Conservation (phyloP, 2,113 vertebrate species). For the Campylomormyrus tamandua region DNA sequence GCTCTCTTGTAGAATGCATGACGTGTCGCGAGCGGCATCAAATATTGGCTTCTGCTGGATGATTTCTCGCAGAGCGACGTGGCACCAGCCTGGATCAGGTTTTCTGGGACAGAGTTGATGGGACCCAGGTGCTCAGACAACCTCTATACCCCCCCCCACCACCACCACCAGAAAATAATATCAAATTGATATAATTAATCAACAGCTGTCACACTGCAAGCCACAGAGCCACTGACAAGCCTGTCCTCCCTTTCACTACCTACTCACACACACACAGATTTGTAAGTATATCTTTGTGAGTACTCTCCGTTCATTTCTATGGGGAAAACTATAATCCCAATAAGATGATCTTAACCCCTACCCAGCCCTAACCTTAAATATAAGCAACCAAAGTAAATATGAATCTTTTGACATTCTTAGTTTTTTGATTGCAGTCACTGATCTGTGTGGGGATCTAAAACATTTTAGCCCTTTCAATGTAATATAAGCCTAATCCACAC, state of each 20-base stretch:
- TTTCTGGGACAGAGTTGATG: constrained; percentile 1
- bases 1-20: background rate
- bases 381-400: background rate
- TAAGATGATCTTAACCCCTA: background rate
- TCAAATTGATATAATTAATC: constrained; percentile 14
- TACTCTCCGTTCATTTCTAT: background rate
- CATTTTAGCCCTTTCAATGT: background rate
- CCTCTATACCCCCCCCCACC: background rate
- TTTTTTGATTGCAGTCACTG: background rate
- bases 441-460: no score
- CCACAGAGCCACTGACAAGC: background rate
- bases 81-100: background rate
- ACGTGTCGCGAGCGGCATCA: background rate
- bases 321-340: background rate
- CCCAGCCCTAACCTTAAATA: background rate
- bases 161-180: background rate
- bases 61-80: background rate
- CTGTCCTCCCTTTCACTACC: background rate
- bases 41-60: background rate
- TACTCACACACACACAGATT: background rate
- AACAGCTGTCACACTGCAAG: constrained; percentile 2
- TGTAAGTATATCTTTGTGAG: background rate
- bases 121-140: background rate
- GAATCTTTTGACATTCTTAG: background rate
- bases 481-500: background rate